These are phyloP conservation scores for Zaprionus bogoriensis DNA, from an alignment of 2,888 invertebrate species.

Conservation along the genomic window DNA sequence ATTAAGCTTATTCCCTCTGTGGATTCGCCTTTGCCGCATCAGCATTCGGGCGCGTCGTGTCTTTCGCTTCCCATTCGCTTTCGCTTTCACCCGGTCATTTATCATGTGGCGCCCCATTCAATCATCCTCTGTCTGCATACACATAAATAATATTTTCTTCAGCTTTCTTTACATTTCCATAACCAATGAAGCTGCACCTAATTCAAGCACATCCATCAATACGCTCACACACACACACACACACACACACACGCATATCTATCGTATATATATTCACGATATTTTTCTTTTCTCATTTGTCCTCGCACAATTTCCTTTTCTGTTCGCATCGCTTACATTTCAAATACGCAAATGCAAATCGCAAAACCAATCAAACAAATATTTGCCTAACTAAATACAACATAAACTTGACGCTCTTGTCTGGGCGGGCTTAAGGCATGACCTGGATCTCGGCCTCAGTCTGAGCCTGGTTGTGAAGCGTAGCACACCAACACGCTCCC, in stretches of 20 bases:
- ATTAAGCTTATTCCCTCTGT: constrained; percentile 17
- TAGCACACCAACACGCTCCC: too few relatives aligned
- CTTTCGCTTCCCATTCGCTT: neutral
- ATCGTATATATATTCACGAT: too few relatives aligned
- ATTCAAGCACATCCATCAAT: constrained; percentile 38
- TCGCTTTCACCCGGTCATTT: constrained; percentile 22
- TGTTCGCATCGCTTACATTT: constrained; percentile 45
- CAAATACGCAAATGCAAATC: constrained; percentile 57
- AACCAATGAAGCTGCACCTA: constrained; percentile 14
- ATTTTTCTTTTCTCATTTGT: constrained; percentile 17
- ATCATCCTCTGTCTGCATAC: constrained; percentile 20
- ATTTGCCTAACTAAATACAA: constrained; percentile 76
- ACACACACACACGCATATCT: too few relatives aligned
- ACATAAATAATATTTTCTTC: neutral
- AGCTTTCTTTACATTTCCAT: constrained; percentile 26
- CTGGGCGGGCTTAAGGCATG: constrained; percentile 15
- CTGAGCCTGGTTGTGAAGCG: neutral
- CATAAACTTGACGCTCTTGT: constrained; percentile 42
- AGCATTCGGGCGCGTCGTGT: constrained; percentile 9
- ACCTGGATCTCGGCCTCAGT: constrained; percentile 5
- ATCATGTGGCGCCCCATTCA: constrained; percentile 36
- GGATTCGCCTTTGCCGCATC: constrained; percentile 4
- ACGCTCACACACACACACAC: neutral
- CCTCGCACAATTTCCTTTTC: constrained; percentile 70
- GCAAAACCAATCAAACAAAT: constrained; percentile 76